Conservation (phyloP, 2,113 vertebrate species). For the Pelusios castaneus region DNA sequence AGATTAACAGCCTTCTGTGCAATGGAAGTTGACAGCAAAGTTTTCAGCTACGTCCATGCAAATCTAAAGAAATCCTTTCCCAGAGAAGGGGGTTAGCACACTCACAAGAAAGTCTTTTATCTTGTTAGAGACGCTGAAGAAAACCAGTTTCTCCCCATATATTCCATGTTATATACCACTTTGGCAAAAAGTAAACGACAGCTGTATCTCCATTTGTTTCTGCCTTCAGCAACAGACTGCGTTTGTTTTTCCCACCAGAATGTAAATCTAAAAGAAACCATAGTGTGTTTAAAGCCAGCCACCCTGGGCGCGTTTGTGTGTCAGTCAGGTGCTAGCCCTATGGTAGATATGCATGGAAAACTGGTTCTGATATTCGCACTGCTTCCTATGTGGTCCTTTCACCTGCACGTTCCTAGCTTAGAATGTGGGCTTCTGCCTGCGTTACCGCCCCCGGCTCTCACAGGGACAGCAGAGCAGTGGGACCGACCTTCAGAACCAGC, state of each 20-base stretch:
- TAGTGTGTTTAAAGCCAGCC: background rate
- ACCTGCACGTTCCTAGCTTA: background rate
- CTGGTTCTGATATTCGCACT: background rate
- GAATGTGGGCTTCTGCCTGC: background rate
- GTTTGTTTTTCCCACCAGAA: background rate
- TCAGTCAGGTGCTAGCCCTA: background rate
- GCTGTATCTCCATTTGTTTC: background rate
- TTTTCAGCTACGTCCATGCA: background rate
- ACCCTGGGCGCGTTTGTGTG: background rate
- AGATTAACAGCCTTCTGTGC: background rate
- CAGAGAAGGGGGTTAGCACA: background rate
- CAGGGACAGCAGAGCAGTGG: background rate
- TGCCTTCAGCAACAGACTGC: background rate
- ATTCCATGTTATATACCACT: background rate
- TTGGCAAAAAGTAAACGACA: background rate
- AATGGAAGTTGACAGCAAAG: background rate
- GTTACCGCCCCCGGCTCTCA: slow-evolving; percentile 1
- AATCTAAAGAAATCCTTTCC: background rate
- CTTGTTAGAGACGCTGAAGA: background rate
- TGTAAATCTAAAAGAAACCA: background rate
- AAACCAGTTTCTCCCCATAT: background rate
- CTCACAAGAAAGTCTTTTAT: background rate
- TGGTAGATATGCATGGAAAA: background rate
- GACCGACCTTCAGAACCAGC: background rate
- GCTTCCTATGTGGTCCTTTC: background rate